phyloP scores from a whole-genome alignment of 2,113 vertebrate genomes.

The Myocastor coypus region DNA sequence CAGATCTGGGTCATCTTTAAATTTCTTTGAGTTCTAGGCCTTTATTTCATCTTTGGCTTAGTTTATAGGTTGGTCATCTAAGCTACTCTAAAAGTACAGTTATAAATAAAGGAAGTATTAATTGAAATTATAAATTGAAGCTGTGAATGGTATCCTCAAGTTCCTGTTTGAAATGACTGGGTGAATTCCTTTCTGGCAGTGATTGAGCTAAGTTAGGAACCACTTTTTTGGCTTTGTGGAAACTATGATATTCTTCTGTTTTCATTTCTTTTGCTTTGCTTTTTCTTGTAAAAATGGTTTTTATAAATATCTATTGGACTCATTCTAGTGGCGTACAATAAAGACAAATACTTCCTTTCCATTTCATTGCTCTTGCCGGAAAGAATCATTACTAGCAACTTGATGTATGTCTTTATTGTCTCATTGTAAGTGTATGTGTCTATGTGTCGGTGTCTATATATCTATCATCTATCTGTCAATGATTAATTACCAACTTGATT shows the following conservation, averaged over 20 bases:
- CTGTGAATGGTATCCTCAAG: not conserved
- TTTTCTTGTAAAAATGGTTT: not conserved
- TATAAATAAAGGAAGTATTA: constrained; percentile 28
- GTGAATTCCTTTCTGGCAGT: not conserved
- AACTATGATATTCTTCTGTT: not conserved
- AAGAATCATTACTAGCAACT: not conserved
- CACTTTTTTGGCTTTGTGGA: not conserved
- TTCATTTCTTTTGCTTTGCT: too few relatives aligned
- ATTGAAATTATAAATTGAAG: constrained; percentile 40
- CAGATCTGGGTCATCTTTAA: not conserved
- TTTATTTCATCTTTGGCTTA: not conserved
- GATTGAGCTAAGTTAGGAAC: not conserved
- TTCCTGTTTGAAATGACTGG: constrained; percentile 29
- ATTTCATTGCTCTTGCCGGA: not conserved
- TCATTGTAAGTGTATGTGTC: not conserved
- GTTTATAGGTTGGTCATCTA: not conserved
- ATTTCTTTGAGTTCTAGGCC: not conserved
- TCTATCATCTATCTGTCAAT: not conserved
- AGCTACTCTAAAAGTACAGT: constrained; percentile 4
- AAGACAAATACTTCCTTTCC: not conserved
- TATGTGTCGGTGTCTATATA: not conserved
- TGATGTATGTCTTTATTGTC: not conserved
- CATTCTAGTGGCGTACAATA: not conserved
- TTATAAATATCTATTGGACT: not conserved
- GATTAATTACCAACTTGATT: not conserved